A percentile compares a stretch with the other conserved stretches of the same genome.
Conservation (phyloP, 2,888 invertebrate genomes). For the Chironomus riparius region DNA sequence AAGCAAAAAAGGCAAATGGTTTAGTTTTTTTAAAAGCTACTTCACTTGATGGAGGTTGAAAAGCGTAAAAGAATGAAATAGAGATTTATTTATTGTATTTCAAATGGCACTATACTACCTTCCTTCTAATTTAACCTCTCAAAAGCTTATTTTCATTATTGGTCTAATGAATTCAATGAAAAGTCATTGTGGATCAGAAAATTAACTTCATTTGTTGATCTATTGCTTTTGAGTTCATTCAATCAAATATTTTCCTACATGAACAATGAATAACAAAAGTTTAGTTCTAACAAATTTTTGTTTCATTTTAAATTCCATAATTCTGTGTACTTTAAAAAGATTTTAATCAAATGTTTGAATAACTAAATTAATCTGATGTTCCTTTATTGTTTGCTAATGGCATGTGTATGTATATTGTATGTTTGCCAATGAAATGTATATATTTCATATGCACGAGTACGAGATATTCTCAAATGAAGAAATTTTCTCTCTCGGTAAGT, state of each 20-base stretch:
- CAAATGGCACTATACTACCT: background rate
- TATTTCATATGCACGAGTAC: background rate
- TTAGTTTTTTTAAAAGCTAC: background rate
- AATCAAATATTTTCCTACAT: too few relatives aligned
- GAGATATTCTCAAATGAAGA: background rate
- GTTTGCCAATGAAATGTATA: conserved; percentile 9
- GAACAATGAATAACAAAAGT: too few relatives aligned
- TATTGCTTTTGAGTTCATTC: too few relatives aligned
- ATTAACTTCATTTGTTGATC: too few relatives aligned
- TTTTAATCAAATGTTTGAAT: conserved; percentile 24
- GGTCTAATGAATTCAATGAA: too few relatives aligned
- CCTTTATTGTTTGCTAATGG: conserved; percentile 26
- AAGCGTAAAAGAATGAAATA: background rate
- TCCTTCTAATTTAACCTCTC: too few relatives aligned
- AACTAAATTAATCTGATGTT: conserved; percentile 24
- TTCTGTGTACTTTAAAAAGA: background rate
- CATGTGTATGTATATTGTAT: background rate
- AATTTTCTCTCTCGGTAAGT: background rate
- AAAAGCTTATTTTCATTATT: too few relatives aligned
- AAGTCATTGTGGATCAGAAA: too few relatives aligned
- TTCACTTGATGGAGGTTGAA: background rate
- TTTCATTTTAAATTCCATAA: background rate
- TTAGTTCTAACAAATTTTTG: too few relatives aligned
- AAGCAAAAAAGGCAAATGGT: background rate
- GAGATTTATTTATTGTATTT: background rate